A percentile compares a stretch with the other conserved stretches of the same genome.
Evolutionary conservation across 2,113 vertebrate genomes (phyloP).

Genomic region (Aix galericulata): DNA sequence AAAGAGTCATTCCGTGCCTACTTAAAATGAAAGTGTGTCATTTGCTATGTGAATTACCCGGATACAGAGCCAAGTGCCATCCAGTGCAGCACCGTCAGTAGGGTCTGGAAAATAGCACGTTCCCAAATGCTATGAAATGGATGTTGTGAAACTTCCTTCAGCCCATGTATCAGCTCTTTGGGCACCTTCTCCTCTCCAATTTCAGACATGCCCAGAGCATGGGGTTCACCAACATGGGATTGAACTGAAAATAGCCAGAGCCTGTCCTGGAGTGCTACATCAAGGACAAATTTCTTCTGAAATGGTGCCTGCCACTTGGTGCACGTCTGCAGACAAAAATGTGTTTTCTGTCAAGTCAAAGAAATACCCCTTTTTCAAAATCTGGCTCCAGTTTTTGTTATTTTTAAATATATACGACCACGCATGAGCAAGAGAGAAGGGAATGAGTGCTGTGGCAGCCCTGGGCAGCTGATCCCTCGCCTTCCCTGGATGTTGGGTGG

Average conservation of each 20-base stretch:
- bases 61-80: background rate
- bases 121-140: background rate
- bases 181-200: accelerated
- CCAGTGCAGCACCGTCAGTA: background rate
- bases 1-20: background rate
- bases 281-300: background rate
- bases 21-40: background rate
- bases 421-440: background rate
- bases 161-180: background rate
- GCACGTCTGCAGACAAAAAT: background rate
- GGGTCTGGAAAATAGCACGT: background rate
- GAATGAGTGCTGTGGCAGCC: background rate
- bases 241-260: background rate
- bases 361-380: background rate
- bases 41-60: background rate
- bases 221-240: too few relatives aligned
- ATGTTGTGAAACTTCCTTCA: background rate
- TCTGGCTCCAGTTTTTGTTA: background rate
- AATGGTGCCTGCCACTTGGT: background rate
- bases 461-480: background rate
- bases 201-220: background rate
- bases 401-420: background rate
- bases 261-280: background rate
- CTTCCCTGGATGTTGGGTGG: background rate
- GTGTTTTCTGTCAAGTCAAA: background rate